Conservation (phyloP, 2,113 vertebrate species). For the Cochlearius cochlearius region DNA sequence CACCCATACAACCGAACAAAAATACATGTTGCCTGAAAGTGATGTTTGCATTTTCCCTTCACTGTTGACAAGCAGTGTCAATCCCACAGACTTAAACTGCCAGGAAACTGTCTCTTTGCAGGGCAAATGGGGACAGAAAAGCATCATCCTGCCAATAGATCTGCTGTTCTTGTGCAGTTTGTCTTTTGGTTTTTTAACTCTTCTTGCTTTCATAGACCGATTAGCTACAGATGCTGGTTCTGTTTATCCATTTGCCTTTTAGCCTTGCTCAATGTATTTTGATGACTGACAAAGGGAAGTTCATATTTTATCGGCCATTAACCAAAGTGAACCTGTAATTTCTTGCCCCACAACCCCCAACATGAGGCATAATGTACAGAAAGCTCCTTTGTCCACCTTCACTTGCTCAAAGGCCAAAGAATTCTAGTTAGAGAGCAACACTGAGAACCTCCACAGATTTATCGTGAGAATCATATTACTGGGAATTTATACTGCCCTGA, state of each 20-base stretch:
- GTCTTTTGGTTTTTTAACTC: background rate
- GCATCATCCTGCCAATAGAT: background rate
- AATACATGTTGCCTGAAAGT: background rate
- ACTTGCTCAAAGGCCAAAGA: background rate
- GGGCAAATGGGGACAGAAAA: constrained; percentile 10
- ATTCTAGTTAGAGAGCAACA: background rate
- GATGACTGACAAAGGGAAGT: background rate
- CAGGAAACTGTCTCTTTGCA: background rate
- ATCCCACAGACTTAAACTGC: background rate
- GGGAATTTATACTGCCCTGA: background rate
- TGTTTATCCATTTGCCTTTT: background rate
- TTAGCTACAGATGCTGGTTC: constrained; percentile 18
- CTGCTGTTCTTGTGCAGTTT: background rate
- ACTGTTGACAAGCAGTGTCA: background rate
- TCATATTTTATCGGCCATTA: background rate
- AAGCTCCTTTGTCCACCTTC: background rate
- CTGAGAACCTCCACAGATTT: background rate
- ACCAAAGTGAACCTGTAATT: background rate
- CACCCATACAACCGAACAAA: background rate
- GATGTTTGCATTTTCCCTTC: background rate
- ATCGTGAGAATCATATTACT: background rate
- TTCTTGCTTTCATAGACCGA: background rate
- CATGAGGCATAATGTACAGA: accelerated
- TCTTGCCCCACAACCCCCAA: background rate
- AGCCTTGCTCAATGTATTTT: background rate